Conservation (phyloP, 2,113 vertebrate genomes). For the Pionites leucogaster region DNA sequence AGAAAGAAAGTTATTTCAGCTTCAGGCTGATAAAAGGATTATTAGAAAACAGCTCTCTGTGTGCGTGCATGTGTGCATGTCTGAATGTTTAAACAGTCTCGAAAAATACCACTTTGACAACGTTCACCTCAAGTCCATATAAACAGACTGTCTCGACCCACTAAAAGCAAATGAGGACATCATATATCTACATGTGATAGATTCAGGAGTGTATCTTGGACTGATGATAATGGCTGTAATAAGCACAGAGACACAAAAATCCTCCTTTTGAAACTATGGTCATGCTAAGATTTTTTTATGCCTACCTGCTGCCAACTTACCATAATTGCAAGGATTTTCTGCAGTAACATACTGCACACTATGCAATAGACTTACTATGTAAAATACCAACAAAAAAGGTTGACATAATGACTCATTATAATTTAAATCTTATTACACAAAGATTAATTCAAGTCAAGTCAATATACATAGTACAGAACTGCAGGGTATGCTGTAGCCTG, state of each 20-base stretch:
- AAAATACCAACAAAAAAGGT: background rate
- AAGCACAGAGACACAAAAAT: background rate
- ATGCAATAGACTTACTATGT: background rate
- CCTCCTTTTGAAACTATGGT: background rate
- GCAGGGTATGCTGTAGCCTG: constrained; percentile 3
- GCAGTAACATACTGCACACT: background rate
- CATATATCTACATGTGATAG: background rate
- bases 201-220: background rate
- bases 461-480: background rate
- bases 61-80: background rate
- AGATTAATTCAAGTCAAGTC: constrained; percentile 37
- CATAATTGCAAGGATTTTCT: background rate
- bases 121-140: background rate
- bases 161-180: background rate
- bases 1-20: constrained; percentile 36
- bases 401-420: constrained; percentile 45
- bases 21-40: constrained; percentile 45
- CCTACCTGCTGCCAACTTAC: background rate
- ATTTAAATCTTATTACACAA: constrained; percentile 57
- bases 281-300: background rate
- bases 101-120: background rate
- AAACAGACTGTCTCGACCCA: background rate
- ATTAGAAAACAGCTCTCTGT: background rate
- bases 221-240: background rate
- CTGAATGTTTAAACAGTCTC: background rate